Percentiles rank a stretch among this genome's conserved stretches.
Evolutionary conservation across 2,113 vertebrate genomes (phyloP).

Genomic region (Vulpes lagopus): DNA sequence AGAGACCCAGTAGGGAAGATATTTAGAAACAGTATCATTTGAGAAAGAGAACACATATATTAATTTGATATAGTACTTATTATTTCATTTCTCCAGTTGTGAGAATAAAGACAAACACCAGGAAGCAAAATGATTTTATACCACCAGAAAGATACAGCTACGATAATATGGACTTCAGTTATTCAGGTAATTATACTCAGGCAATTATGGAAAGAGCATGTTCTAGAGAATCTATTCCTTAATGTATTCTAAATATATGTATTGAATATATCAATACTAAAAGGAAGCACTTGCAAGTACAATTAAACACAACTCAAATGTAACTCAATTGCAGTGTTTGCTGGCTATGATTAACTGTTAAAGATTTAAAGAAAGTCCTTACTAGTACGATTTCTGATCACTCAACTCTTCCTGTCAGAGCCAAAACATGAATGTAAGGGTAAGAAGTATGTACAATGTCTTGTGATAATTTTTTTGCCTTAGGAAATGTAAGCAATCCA

Average conservation of each 20-base stretch:
- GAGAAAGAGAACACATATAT: slow-evolving; percentile 41
- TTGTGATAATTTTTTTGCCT: neutral
- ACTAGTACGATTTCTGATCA: neutral
- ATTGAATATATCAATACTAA: neutral
- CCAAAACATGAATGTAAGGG: neutral
- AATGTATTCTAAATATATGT: slow-evolving; percentile 16
- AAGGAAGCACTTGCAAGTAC: slow-evolving; percentile 5
- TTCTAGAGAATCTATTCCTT: neutral
- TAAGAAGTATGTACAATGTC: slow-evolving; percentile 32
- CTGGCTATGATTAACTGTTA: neutral
- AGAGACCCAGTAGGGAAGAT: neutral
- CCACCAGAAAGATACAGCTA: slow-evolving; percentile 6
- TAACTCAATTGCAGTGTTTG: neutral
- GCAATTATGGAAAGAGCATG: neutral
- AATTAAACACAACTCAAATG: neutral
- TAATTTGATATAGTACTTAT: neutral
- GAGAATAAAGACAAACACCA: slow-evolving; percentile 16
- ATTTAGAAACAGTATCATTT: slow-evolving; percentile 11
- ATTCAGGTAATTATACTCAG: neutral
- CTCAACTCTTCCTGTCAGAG: neutral
- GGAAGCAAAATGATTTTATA: neutral
- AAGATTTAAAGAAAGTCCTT: slow-evolving; percentile 5
- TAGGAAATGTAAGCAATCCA: neutral
- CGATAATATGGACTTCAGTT: slow-evolving; percentile 12
- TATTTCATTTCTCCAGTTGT: neutral